These are phyloP conservation scores for Willisornis vidua DNA, from an alignment of 2,113 vertebrate genomes.

Conservation along the genomic window DNA sequence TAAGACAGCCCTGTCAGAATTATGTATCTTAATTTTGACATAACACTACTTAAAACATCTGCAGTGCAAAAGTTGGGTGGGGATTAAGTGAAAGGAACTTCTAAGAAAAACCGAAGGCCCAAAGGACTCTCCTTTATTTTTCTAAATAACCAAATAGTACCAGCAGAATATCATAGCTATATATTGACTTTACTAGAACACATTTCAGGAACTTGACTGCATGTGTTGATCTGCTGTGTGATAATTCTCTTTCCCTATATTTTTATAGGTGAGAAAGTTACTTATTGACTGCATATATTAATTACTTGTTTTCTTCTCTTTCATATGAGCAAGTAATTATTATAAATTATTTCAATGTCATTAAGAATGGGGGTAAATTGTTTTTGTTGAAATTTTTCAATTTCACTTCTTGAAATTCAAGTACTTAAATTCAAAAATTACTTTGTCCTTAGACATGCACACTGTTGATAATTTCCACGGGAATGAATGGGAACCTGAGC, in stretches of 20 bases:
- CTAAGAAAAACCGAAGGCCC: background rate
- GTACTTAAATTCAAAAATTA: background rate
- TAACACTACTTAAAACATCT: background rate
- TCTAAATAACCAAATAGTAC: background rate
- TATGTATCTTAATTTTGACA: background rate
- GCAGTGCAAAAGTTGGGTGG: background rate
- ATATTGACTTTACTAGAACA: background rate
- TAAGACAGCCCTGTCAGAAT: background rate
- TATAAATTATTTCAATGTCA: background rate
- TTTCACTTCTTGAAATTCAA: background rate
- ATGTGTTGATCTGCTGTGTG: background rate
- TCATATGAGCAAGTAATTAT: background rate
- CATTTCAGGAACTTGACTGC: background rate
- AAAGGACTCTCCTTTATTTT: background rate
- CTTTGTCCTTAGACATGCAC: background rate
- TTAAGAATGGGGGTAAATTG: background rate
- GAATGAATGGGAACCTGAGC: background rate
- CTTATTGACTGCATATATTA: background rate
- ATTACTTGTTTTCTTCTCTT: background rate
- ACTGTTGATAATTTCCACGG: background rate
- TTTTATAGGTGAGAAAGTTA: background rate
- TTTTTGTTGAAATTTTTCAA: background rate
- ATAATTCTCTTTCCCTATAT: background rate
- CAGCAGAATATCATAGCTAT: background rate
- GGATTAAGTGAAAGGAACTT: background rate